These are phyloP conservation scores for Phthorimaea operculella DNA, from an alignment of 1,140 invertebrate species.

Conservation along the genomic window DNA sequence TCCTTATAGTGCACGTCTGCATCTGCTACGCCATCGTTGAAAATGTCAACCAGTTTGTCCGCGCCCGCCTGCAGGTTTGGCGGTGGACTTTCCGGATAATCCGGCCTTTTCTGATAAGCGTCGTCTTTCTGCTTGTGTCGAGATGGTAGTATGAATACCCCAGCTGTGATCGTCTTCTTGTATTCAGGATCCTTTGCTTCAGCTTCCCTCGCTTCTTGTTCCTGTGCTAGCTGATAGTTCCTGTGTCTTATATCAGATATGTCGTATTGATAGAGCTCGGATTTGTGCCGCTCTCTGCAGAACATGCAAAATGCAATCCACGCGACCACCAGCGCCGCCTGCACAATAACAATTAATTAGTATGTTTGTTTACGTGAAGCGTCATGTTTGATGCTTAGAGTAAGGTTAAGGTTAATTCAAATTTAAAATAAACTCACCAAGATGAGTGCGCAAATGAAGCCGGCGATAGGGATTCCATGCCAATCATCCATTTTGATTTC, in stretches of 20 bases:
- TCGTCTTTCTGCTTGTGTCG: conserved; percentile 44
- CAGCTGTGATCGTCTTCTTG: conserved; percentile 22
- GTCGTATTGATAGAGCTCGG: conserved; percentile 42
- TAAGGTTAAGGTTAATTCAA: background rate
- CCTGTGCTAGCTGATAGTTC: conserved; percentile 34
- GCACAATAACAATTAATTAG: conserved; percentile 18
- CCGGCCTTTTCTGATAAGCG: conserved; percentile 41
- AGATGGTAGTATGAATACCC: conserved; percentile 47
- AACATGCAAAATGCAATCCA: conserved; percentile 61
- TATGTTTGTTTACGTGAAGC: background rate
- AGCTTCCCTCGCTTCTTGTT: conserved; percentile 19
- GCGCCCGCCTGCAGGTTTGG: conserved; percentile 30
- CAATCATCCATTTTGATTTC: conserved; percentile 28
- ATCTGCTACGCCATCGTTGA: conserved; percentile 33
- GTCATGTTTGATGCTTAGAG: background rate
- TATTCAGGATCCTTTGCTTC: conserved; percentile 23
- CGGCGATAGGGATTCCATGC: conserved; percentile 28
- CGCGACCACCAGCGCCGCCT: conserved; percentile 39
- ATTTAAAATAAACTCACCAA: conserved; percentile 39
- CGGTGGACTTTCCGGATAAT: conserved; percentile 49
- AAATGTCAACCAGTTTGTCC: conserved; percentile 49
- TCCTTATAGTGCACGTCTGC: conserved; percentile 28
- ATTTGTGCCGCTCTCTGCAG: conserved; percentile 48
- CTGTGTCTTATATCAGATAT: conserved; percentile 43
- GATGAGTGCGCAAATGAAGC: conserved; percentile 46